Evolutionary conservation across 2,888 invertebrate species (phyloP).

Genomic region (Pyrrhosoma nymphula): DNA sequence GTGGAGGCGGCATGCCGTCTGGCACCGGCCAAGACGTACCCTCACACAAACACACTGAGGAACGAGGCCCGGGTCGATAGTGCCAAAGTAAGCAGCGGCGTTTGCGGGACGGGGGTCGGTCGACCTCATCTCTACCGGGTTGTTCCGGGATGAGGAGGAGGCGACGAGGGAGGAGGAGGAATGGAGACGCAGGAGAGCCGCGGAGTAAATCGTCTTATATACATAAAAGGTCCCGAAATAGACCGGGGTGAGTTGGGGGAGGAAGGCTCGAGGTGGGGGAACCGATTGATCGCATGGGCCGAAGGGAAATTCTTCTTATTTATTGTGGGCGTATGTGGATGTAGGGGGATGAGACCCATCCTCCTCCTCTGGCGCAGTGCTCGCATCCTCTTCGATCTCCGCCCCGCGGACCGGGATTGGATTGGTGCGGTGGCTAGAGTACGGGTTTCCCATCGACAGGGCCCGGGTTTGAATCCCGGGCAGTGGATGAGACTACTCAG

Average conservation of each 20-base stretch:
- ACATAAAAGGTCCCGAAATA: slow-evolving; percentile 14
- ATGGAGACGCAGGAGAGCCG: not conserved
- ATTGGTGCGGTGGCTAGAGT: not conserved
- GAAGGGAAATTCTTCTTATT: not conserved
- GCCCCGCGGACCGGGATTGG: not conserved
- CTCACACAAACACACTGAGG: not conserved
- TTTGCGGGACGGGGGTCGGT: not conserved
- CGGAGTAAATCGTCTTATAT: not conserved
- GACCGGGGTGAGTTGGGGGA: not conserved
- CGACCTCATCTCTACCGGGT: not conserved
- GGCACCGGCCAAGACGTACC: slow-evolving; percentile 29
- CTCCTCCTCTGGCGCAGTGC: not conserved
- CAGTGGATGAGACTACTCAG: no score
- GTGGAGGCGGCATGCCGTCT: slow-evolving; percentile 59
- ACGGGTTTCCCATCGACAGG: no score
- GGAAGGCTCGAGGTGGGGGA: not conserved
- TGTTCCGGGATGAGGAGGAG: not conserved
- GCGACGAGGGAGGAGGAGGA: not conserved
- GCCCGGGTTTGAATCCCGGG: no score
- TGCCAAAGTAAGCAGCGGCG: slow-evolving; percentile 18
- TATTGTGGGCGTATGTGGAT: not conserved
- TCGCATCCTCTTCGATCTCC: not conserved
- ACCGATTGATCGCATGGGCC: not conserved
- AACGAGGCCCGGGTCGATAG: slow-evolving; percentile 35
- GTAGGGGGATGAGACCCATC: not conserved